phyloP scores from a whole-genome alignment of 2,797 vertebrate genomes.

The Pangasius mekongensis region DNA sequence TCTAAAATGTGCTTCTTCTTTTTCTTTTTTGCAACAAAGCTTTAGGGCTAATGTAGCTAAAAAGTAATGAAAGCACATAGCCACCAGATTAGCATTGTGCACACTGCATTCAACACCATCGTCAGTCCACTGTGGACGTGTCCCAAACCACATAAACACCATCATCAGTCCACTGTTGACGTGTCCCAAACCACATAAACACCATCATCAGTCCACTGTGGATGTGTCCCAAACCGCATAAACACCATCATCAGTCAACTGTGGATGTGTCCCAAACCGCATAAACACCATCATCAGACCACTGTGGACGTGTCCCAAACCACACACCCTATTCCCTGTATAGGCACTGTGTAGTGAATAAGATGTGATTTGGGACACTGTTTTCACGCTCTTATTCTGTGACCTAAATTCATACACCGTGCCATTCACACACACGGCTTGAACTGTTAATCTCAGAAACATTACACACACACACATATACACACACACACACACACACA shows the following conservation, averaged over 20 bases:
- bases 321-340: neutral
- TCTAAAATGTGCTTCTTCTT: neutral
- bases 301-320: neutral
- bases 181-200: no score
- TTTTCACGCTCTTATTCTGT: neutral
- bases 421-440: constrained; percentile 4
- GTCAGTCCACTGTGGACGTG: neutral
- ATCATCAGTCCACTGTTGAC: no score
- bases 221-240: no score
- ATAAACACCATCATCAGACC: neutral
- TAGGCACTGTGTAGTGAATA: neutral
- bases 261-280: neutral
- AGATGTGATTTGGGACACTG: neutral
- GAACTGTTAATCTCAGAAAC: neutral
- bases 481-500: constrained; percentile 5
- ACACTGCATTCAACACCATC: neutral
- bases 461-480: neutral
- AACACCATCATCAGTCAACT: no score
- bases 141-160: neutral
- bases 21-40: neutral
- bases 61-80: neutral
- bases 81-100: neutral
- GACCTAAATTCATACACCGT: neutral
- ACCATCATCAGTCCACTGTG: no score
- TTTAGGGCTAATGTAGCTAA: neutral